These are phyloP conservation scores for Mycalesis mineus DNA, from an alignment of 2,888 invertebrate species.

Conservation along the genomic window DNA sequence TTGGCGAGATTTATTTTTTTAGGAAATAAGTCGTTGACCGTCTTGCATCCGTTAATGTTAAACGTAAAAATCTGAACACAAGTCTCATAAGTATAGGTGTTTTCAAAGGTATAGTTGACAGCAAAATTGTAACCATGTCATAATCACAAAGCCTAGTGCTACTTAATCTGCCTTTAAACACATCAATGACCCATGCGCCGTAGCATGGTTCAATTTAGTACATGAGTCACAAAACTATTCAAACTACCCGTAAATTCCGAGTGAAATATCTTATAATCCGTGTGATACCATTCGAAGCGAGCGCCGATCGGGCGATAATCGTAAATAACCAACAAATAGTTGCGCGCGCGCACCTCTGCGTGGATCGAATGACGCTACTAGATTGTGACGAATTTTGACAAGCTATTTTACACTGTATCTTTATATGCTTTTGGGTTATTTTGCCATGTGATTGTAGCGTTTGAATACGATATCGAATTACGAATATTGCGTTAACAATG, in stretches of 20 bases:
- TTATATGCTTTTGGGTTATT: neutral
- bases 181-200: neutral
- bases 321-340: constrained; percentile 53
- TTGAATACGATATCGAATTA: constrained; percentile 20
- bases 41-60: too few species aligned
- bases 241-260: constrained; percentile 32
- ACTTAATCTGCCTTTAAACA: neutral
- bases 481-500: constrained; percentile 28
- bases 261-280: constrained; percentile 44
- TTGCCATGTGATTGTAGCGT: neutral
- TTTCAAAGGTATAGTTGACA: too few species aligned
- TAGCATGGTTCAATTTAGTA: constrained; percentile 7
- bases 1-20: too few species aligned
- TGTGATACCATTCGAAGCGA: constrained; percentile 47
- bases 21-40: too few species aligned
- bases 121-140: too few species aligned
- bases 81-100: too few species aligned
- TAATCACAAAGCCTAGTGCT: too few species aligned
- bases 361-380: constrained; percentile 50
- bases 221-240: constrained; percentile 28
- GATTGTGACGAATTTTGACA: constrained; percentile 23
- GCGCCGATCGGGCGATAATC: constrained; percentile 42
- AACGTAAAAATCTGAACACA: too few species aligned
- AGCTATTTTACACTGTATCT: neutral
- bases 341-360: constrained; percentile 41